A percentile compares a stretch with the other conserved stretches of the same genome.
Evolutionary conservation across 2,888 invertebrate species (phyloP).

Genomic region (Ctena decussata): DNA sequence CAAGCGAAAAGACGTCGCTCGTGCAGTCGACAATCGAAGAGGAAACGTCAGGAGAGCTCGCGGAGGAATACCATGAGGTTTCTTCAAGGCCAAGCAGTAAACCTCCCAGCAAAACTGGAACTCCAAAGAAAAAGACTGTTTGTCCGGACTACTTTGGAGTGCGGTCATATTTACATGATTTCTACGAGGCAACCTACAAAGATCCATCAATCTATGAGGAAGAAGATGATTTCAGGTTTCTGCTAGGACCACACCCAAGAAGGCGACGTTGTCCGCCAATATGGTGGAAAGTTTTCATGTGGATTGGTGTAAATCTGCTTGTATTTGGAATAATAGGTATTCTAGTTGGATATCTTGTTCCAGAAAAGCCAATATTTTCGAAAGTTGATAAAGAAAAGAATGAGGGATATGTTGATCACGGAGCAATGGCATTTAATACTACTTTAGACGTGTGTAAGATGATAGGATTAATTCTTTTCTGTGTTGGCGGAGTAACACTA

Average conservation of each 20-base stretch:
- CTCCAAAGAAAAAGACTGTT: slow-evolving; percentile 80
- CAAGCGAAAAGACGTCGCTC: slow-evolving; percentile 47
- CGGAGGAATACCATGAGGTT: slow-evolving; percentile 68
- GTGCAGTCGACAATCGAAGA: slow-evolving; percentile 31
- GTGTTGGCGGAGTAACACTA: slow-evolving; percentile 87
- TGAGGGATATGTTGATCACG: slow-evolving; percentile 84
- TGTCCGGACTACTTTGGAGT: slow-evolving; percentile 87
- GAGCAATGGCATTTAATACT: slow-evolving; percentile 87
- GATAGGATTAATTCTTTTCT: slow-evolving; percentile 88
- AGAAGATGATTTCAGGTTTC: slow-evolving; percentile 85
- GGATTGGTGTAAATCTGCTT: slow-evolving; percentile 87
- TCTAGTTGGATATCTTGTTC: slow-evolving; percentile 88
- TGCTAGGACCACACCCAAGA: slow-evolving; percentile 83
- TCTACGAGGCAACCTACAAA: slow-evolving; percentile 85
- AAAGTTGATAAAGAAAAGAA: slow-evolving; percentile 84
- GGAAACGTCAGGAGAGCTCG: slow-evolving; percentile 34
- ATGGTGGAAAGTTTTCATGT: slow-evolving; percentile 87
- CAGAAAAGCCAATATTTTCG: slow-evolving; percentile 85
- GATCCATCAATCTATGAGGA: slow-evolving; percentile 85
- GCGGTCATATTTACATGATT: slow-evolving; percentile 88
- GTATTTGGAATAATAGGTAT: slow-evolving; percentile 88
- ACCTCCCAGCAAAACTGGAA: slow-evolving; percentile 37
- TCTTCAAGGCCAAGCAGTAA: slow-evolving; percentile 52
- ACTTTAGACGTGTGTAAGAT: slow-evolving; percentile 88
- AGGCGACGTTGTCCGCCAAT: slow-evolving; percentile 83